Evolutionary conservation across 2,797 vertebrate genomes (phyloP), one percentile per base, ranked within the genome.

Genomic region (Sylvia borin): DNA sequence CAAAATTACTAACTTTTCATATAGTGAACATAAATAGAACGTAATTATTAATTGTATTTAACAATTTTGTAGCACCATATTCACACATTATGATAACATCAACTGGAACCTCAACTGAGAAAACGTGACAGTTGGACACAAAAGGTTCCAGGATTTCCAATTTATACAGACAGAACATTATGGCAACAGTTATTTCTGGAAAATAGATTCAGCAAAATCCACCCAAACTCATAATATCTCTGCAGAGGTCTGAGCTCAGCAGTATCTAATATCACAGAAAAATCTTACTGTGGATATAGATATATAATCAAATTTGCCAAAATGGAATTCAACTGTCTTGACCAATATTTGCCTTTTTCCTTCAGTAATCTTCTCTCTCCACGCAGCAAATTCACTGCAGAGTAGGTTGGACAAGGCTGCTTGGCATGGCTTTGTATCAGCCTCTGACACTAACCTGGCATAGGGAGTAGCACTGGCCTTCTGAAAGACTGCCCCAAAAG

Each of bases 111-210:
- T 55, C 40, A 82, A 42, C 34, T 32, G 50, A 82, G 51, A 85
- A 89, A 82, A 65, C 18, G 4, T 16, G 10, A 22, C 10, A 61
- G 48, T 7, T 45, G 22, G 25, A 68, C n/a, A 48, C 5, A 42
- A 40, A 77, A 65, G 4, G 12, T 72, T 90, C 53, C 42, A 48
- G 32, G 21, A 66, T 54, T 73, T 58, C 54, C 51, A 58, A 10
- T 38, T 72, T 11, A 66, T n/a, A 64, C 9, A 45, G 7, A 48
- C 1, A 68, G 32, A 79, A 68, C 0, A 0, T 34, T 17, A 65
- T 4, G 10, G 32, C 34, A 66, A 62, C 13, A 47, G 38, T 17
- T 14, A 73, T 22, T 83, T 42, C 20, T 57, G 47, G 85, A 68
- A 54, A 82, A 67, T 12, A 57, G 32, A 47, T 29, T 48, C 8